Evolutionary conservation across 2,888 invertebrate genomes (phyloP).

Genomic region (Gortyna flavago): DNA sequence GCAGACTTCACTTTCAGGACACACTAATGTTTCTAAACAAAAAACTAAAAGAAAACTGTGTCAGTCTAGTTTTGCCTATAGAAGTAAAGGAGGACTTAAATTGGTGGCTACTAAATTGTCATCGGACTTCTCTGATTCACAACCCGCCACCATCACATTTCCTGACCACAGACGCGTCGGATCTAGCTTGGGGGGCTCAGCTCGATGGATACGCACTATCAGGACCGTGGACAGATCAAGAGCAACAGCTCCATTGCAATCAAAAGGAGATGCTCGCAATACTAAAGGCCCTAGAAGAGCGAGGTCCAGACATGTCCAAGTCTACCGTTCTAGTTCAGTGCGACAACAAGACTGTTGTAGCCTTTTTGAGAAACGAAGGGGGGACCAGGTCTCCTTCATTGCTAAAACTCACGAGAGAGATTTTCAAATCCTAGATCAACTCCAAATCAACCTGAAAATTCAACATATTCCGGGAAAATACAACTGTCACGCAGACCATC

Average conservation of each 20-base stretch:
- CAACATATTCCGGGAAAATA: slow-evolving; percentile 7
- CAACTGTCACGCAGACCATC: slow-evolving; percentile 7
- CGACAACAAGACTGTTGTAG: slow-evolving; percentile 4
- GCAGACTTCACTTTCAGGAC: slow-evolving; percentile 2
- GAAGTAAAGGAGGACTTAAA: background rate
- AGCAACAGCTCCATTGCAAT: slow-evolving; percentile 16
- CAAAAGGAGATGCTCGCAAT: slow-evolving; percentile 14
- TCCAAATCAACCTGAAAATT: background rate
- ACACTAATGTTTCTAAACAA: slow-evolving; percentile 42
- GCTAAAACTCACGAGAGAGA: slow-evolving; percentile 3
- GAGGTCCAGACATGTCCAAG: background rate
- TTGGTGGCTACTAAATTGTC: slow-evolving; percentile 9
- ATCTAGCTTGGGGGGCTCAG: slow-evolving; percentile 6
- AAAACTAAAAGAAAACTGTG: slow-evolving; percentile 4
- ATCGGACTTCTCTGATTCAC: background rate
- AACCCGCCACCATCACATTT: background rate
- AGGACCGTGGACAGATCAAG: background rate
- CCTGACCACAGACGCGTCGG: slow-evolving; percentile 5
- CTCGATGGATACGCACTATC: background rate
- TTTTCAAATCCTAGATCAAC: slow-evolving; percentile 2
- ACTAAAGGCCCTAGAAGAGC: too few relatives aligned
- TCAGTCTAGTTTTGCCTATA: background rate
- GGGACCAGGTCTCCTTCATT: background rate
- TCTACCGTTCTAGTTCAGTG: slow-evolving; percentile 4
- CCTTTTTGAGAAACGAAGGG: slow-evolving; percentile 10